phyloP scores from a whole-genome alignment of 2,797 vertebrate genomes.

The Zalophus californianus region DNA sequence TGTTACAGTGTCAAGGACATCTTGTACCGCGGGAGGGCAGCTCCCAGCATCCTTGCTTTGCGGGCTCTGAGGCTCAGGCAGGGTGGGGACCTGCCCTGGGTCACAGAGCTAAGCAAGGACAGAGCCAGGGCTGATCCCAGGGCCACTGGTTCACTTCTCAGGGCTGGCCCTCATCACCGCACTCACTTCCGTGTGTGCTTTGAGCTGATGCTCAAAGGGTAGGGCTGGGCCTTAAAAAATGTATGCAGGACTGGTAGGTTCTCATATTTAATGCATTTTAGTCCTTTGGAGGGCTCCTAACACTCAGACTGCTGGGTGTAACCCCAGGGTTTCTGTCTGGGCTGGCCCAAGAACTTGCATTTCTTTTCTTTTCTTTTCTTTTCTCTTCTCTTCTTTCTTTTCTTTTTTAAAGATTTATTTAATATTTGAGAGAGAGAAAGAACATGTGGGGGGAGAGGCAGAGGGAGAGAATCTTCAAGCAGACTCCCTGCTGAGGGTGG shows the following conservation, averaged over 20 bases:
- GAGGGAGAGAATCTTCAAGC: background rate
- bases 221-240: background rate
- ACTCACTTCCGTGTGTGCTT: rapidly evolving
- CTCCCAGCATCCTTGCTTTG: background rate
- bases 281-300: background rate
- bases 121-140: background rate
- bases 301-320: background rate
- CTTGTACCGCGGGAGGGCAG: background rate
- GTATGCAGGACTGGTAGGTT: rapidly evolving
- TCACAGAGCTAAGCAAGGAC: background rate
- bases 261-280: background rate
- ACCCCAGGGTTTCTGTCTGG: background rate
- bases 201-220: background rate
- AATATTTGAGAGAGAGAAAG: background rate
- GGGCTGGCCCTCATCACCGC: background rate
- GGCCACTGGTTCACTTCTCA: background rate
- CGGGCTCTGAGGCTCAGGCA: background rate
- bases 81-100: rapidly evolving
- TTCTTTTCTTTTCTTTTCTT: background rate
- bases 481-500: background rate
- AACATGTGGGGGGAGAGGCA: background rate
- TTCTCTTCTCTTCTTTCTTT: too few species aligned
- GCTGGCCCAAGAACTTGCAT: background rate
- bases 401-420: background rate
- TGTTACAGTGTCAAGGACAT: rapidly evolving